These are phyloP conservation scores for Papilio helenus DNA, from an alignment of 1,140 invertebrate species.

Conservation along the genomic window DNA sequence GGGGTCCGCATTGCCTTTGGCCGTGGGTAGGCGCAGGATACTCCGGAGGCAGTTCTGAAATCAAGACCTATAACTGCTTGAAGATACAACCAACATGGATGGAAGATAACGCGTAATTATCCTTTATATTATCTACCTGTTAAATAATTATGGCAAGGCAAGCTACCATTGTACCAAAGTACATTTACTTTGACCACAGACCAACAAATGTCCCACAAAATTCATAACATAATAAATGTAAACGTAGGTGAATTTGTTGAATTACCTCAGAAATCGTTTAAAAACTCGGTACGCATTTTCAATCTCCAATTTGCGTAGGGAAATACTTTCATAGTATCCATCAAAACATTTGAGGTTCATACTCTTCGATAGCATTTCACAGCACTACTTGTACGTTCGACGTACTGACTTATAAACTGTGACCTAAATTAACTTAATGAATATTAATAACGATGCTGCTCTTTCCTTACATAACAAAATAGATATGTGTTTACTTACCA, in stretches of 20 bases:
- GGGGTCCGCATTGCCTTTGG: conserved; percentile 74
- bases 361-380: not conserved
- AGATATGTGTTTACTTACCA: not conserved
- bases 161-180: too few relatives aligned
- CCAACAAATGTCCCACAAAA: too few relatives aligned
- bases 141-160: too few relatives aligned
- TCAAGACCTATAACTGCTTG: conserved; percentile 67
- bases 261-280: too few relatives aligned
- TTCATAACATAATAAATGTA: too few relatives aligned
- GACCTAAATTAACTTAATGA: conserved; percentile 29
- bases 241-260: too few relatives aligned
- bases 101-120: conserved; percentile 73
- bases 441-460: conserved; percentile 23
- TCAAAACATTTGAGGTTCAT: not conserved
- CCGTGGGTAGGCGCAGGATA: conserved; percentile 66
- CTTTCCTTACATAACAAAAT: not conserved
- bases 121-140: not conserved
- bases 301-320: not conserved
- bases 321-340: not conserved
- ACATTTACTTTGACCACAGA: too few relatives aligned
- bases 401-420: not conserved
- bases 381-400: not conserved
- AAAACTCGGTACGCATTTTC: too few relatives aligned
- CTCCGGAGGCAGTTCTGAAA: conserved; percentile 51
- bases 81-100: conserved; percentile 80